phyloP scores from a whole-genome alignment of 2,888 invertebrate species.

The Abscondita cerata region DNA sequence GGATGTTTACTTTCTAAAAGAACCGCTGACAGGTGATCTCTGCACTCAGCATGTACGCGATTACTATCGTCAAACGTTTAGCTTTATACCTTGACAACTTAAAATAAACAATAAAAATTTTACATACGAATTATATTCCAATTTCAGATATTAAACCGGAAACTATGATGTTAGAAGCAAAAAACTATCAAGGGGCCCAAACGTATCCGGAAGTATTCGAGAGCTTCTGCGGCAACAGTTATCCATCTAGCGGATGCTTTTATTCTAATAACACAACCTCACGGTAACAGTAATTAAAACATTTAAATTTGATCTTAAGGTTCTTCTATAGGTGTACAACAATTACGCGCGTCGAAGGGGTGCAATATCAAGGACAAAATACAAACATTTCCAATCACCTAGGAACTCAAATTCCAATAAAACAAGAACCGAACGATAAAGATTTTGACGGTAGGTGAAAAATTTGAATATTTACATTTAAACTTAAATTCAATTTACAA shows the following conservation, averaged over 20 bases:
- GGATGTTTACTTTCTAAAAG: conserved; percentile 45
- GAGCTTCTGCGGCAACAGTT: conserved; percentile 50
- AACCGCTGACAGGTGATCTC: conserved; percentile 49
- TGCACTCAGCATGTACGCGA: conserved; percentile 45
- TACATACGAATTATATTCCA: background rate
- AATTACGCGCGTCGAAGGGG: conserved; percentile 12
- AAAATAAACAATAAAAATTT: conserved; percentile 30
- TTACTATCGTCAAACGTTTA: conserved; percentile 33
- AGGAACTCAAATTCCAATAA: conserved; percentile 47
- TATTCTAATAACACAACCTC: conserved; percentile 49
- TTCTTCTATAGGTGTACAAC: conserved; percentile 23
- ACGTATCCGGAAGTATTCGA: conserved; percentile 49
- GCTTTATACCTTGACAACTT: conserved; percentile 30
- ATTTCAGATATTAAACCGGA: conserved; percentile 52
- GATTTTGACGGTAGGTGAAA: conserved; percentile 51
- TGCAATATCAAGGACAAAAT: conserved; percentile 25
- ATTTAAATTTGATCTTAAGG: background rate
- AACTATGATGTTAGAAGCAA: conserved; percentile 49
- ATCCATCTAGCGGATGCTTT: conserved; percentile 53
- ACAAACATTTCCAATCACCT: conserved; percentile 22
- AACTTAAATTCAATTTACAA: conserved; percentile 14
- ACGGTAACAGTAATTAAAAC: conserved; percentile 42
- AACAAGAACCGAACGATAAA: conserved; percentile 53
- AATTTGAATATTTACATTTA: background rate
- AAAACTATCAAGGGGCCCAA: conserved; percentile 45